These are phyloP conservation scores for Protobothrops mucrosquamatus DNA, from an alignment of 2,113 vertebrate species.

Conservation along the genomic window DNA sequence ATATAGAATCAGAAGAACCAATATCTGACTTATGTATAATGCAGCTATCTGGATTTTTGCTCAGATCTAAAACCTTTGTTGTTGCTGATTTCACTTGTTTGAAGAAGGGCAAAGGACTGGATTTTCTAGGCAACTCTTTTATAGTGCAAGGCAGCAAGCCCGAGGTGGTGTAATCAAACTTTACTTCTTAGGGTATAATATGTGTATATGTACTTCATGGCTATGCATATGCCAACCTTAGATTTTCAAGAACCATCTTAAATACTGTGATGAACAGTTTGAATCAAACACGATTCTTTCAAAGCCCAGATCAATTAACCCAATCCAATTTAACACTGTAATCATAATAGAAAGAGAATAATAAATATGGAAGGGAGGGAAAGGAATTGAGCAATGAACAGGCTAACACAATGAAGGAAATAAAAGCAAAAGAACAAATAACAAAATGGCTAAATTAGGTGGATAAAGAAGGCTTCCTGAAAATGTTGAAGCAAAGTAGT, in stretches of 20 bases:
- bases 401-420: neutral
- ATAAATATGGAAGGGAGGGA: neutral
- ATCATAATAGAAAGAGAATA: neutral
- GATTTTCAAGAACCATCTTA: neutral
- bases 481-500: neutral
- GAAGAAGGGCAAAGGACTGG: neutral
- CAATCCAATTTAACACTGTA: neutral
- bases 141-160: neutral
- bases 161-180: neutral
- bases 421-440: neutral
- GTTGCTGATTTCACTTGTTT: neutral
- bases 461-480: neutral
- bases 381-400: neutral
- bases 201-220: neutral
- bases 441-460: neutral
- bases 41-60: neutral
- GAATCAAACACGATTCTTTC: neutral
- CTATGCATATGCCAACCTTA: neutral
- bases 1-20: neutral
- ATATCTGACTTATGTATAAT: neutral
- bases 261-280: neutral
- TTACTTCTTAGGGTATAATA: neutral
- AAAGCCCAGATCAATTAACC: neutral
- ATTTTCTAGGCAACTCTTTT: neutral
- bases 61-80: neutral